Conservation (phyloP, 2,797 vertebrate genomes). For the Argya squamiceps region DNA sequence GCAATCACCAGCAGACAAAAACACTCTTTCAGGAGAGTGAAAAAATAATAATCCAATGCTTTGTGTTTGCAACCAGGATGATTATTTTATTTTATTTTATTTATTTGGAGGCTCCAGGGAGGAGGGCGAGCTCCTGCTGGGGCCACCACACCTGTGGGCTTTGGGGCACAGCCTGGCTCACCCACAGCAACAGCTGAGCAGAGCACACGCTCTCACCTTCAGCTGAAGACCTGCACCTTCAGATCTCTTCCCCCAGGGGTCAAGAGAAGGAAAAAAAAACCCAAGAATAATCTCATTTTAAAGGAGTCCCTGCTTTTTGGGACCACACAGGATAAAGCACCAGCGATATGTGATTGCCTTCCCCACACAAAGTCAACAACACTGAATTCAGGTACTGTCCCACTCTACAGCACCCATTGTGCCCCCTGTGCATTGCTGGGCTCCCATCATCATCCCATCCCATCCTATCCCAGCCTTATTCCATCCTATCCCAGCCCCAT, state of each 20-base stretch:
- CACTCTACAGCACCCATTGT: not conserved
- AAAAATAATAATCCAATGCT: not conserved
- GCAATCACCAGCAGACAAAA: slow-evolving; percentile 55
- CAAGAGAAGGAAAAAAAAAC: accelerated
- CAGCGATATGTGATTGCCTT: accelerated
- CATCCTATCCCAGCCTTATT: not conserved
- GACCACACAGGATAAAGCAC: not conserved
- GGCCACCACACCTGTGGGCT: not conserved
- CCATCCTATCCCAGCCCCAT: too few species aligned
- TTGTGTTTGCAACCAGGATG: slow-evolving; percentile 12
- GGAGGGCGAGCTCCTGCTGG: not conserved
- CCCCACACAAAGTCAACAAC: not conserved
- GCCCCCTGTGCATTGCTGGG: accelerated
- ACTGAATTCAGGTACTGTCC: accelerated
- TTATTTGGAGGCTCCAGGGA: not conserved
- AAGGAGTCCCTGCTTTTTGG: not conserved
- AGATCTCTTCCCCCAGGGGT: not conserved
- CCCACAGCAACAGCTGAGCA: not conserved
- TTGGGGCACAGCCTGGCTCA: not conserved
- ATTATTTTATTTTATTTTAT: slow-evolving; percentile 17
- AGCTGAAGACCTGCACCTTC: not conserved
- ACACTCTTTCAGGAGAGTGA: not conserved
- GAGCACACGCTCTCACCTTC: not conserved
- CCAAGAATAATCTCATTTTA: not conserved
- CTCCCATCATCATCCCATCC: not conserved